These are phyloP conservation scores for Selenia dentaria DNA, from an alignment of 2,888 invertebrate species.

Conservation along the genomic window DNA sequence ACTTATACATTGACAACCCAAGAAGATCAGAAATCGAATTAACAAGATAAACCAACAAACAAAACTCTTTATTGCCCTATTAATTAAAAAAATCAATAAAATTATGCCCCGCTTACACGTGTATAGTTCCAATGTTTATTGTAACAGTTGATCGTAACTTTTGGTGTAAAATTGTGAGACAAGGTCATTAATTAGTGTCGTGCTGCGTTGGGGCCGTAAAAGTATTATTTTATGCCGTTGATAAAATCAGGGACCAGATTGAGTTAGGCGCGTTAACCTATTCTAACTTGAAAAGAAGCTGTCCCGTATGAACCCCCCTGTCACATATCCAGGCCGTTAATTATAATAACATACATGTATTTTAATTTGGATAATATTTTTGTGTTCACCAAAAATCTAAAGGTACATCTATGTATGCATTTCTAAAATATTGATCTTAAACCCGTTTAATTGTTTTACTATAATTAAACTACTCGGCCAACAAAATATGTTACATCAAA, in stretches of 20 bases:
- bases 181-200: constrained; percentile 75
- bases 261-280: constrained; percentile 16
- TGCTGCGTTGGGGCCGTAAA: constrained; percentile 53
- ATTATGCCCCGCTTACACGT: constrained; percentile 68
- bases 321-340: constrained; percentile 1
- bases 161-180: constrained; percentile 60
- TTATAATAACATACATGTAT: constrained; percentile 1
- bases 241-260: constrained; percentile 54
- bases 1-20: background rate
- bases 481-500: too few relatives aligned
- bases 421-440: too few relatives aligned
- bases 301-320: background rate
- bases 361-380: background rate
- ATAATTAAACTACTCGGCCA: too few relatives aligned
- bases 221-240: constrained; percentile 61
- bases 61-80: constrained; percentile 51
- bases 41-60: constrained; percentile 36
- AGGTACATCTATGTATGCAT: too few relatives aligned
- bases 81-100: constrained; percentile 65
- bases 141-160: constrained; percentile 56
- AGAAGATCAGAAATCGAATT: constrained; percentile 6
- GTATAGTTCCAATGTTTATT: constrained; percentile 66
- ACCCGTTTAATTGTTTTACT: too few relatives aligned
- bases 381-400: too few relatives aligned
- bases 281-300: background rate